Evolutionary conservation across 2,888 invertebrate species (phyloP).

Genomic region (Cheilosia vulpina): DNA sequence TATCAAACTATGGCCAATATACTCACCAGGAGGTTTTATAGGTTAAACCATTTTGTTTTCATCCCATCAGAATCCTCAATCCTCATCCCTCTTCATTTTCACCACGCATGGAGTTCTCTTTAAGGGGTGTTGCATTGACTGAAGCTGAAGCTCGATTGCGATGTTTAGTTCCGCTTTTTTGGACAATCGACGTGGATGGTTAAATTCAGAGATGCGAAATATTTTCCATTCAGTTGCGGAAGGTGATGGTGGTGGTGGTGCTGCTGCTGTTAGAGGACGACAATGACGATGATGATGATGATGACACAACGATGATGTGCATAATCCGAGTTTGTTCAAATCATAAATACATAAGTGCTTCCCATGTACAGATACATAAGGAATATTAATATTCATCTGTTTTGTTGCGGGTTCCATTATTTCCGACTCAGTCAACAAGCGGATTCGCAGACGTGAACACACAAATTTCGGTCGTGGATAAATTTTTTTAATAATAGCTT

Average conservation of each 20-base stretch:
- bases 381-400: constrained; percentile 70
- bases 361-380: constrained; percentile 59
- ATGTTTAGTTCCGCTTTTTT: constrained; percentile 72
- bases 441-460: constrained; percentile 55
- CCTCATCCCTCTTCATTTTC: constrained; percentile 25
- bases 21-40: constrained; percentile 64
- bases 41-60: constrained; percentile 76
- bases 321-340: constrained; percentile 60
- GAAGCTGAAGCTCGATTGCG: constrained; percentile 34
- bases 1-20: constrained; percentile 63
- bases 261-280: constrained; percentile 29
- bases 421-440: constrained; percentile 73
- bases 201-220: constrained; percentile 67
- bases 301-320: constrained; percentile 67
- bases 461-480: constrained; percentile 38
- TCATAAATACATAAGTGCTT: constrained; percentile 67
- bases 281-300: constrained; percentile 39
- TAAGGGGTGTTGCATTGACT: constrained; percentile 62
- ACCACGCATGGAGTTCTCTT: constrained; percentile 26
- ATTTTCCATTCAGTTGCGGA: constrained; percentile 64
- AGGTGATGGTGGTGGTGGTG: constrained; percentile 68
- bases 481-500: neutral
- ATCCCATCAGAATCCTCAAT: constrained; percentile 18
- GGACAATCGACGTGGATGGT: constrained; percentile 62
- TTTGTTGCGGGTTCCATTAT: constrained; percentile 66